A percentile compares a stretch with the other conserved stretches of the same genome.
phyloP scores from a whole-genome alignment of 2,113 vertebrate species.

The Fregata magnificens region DNA sequence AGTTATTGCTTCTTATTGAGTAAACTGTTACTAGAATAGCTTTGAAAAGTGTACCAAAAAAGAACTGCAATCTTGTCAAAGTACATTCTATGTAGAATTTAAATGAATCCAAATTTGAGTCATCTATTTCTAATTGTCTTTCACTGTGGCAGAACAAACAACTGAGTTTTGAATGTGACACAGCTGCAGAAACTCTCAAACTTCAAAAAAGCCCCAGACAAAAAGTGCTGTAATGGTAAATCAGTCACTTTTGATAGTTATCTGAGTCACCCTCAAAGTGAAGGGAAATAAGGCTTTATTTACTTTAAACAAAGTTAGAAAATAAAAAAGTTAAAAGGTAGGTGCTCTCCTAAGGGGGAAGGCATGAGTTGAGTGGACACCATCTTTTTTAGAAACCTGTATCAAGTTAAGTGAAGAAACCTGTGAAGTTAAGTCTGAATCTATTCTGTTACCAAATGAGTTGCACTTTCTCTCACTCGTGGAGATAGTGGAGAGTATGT shows the following conservation, averaged over 20 bases:
- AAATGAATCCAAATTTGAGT: not conserved
- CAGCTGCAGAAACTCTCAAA: not conserved
- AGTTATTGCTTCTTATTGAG: not conserved
- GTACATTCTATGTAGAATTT: not conserved
- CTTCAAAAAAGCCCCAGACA: not conserved
- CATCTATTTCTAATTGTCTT: conserved; percentile 8
- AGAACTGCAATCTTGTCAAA: not conserved
- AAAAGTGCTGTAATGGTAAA: not conserved
- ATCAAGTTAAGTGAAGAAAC: not conserved
- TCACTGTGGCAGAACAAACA: not conserved
- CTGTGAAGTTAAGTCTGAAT: not conserved
- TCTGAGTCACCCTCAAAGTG: not conserved
- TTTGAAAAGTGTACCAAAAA: not conserved
- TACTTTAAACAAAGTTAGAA: not conserved
- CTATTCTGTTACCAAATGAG: not conserved
- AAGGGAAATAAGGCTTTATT: not conserved
- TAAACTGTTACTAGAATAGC: not conserved
- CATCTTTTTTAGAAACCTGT: not conserved
- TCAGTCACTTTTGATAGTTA: not conserved
- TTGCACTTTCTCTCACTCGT: not conserved
- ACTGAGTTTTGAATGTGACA: not conserved
- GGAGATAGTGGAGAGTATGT: not conserved
- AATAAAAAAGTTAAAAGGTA: not conserved
- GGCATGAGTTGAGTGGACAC: not conserved
- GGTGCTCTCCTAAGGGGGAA: not conserved